Percentiles rank a stretch among this genome's conserved stretches.
Conservation (phyloP, 2,797 vertebrate species). For the Lindbergichthys nudifrons region DNA sequence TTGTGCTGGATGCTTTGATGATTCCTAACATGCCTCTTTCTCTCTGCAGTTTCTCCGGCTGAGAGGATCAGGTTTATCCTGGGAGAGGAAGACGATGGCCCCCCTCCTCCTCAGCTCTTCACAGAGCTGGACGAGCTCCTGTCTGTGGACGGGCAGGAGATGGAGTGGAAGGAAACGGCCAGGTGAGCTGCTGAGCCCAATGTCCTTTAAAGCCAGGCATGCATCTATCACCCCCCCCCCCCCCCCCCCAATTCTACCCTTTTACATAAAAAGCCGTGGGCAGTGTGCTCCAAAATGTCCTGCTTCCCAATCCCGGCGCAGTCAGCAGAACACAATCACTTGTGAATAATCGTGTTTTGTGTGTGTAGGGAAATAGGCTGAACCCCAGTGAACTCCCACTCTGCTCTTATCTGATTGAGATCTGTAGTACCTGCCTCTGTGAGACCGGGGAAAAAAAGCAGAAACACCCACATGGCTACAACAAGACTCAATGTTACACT, state of each 20-base stretch:
- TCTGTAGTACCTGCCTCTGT: constrained; percentile 59
- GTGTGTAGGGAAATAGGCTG: constrained; percentile 59
- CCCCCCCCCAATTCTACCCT: no score
- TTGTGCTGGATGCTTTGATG: neutral
- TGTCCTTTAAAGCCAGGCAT: neutral
- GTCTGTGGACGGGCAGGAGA: constrained; percentile 93
- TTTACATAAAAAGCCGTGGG: constrained; percentile 5
- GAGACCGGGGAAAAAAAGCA: constrained; percentile 64
- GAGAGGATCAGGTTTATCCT: constrained; percentile 97
- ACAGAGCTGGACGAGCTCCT: constrained; percentile 97
- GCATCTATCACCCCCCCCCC: neutral
- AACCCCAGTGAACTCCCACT: constrained; percentile 61
- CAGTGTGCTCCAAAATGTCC: constrained; percentile 33
- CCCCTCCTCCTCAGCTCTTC: constrained; percentile 96
- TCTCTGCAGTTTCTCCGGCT: constrained; percentile 92
- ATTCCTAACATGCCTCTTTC: constrained; percentile 26
- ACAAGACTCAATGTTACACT: constrained; percentile 14
- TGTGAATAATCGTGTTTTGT: constrained; percentile 56
- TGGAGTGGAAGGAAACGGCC: constrained; percentile 99
- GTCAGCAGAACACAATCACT: constrained; percentile 49
- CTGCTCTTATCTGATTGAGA: constrained; percentile 67
- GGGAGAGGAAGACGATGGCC: constrained; percentile 97
- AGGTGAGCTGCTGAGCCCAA: constrained; percentile 82
- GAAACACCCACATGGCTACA: constrained; percentile 64
- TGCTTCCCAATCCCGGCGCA: constrained; percentile 26